Evolutionary conservation across 2,888 invertebrate genomes (phyloP), one percentile per base, ranked within the genome.

Genomic region (Kuschelorhynchus macadamiae): DNA sequence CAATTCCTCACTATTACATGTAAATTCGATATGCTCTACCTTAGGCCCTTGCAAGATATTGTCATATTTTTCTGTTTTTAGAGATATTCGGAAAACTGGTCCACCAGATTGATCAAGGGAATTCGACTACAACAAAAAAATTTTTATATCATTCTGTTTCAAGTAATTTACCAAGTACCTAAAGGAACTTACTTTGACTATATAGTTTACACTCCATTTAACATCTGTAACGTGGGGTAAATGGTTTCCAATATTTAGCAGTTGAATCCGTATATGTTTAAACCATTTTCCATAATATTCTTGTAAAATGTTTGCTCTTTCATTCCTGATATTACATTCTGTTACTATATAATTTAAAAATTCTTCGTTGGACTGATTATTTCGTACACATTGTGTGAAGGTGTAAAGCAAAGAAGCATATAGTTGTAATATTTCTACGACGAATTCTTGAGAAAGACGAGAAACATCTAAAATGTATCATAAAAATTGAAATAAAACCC

Each of bases 1-100:
- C 47, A 91, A 77, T 76, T 90, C 88, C 71, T 88, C 89, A 33
- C 85, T 86, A 41, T 87, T 88, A 78, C 90, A 90, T 2, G 86
- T 87, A 74, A 90, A 90, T 70, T 84, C 84, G 12, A 90, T 78
- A 75, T 86, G 84, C 32, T 87, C 84, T 2, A 84, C 65, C 41
- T 80, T 75, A 44, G 78, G 84, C 1, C 70, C 71, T 41, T 86
- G 83, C 0, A 83, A 85, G 72, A 85, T 85, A 63, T 72, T 59
- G 71, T 81, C 77, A 72, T 74, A 81, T 17, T 74, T 73, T 66
- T 82, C 81, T 1, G 80, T 77, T 49, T 80, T 72, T 30, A 84
- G 70, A 14, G 76, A 76, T 61, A 83, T 77, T 61, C 82, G 74
- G 71, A 83, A 83, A n/a, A 83, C 55, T 2, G 83, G 82, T 1